Evolutionary conservation across 2,888 invertebrate species (phyloP), one percentile per base, ranked within the genome.

Genomic region (Plebejus anna): DNA sequence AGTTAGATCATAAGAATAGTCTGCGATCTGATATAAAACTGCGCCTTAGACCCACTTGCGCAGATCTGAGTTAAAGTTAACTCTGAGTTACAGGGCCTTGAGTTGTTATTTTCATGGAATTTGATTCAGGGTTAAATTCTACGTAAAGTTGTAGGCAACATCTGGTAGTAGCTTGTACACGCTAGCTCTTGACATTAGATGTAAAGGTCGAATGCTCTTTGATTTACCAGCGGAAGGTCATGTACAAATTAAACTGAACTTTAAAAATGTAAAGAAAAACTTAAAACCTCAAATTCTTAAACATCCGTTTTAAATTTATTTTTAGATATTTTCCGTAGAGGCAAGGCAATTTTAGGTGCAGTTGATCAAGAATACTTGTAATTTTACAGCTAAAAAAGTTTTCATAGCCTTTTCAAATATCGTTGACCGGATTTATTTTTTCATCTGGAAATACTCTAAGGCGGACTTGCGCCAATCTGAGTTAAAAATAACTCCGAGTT

Each of bases 361-460:
- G n/a, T 36, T 36, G 66, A 70, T 70, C 70, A 42, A 70, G 70
- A 42, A 70, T 70, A 38, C 42, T 70, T 38, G 71, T 71, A 71
- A 42, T 42, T 71, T 71, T 71, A 71, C 71, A 71, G 71, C 42
- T 71, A 13, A 71, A 66, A 70, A 42, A 42, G 42, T 42, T 71
- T 42, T 71, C 42, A 71, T 42, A 42, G 71, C 22, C 42, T 71
- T 71, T 71, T 66, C 32, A 22, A 42, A 42, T 71, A 71, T 71
- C n/a, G 71, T 42, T 71, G 71, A 71, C 42, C 42, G 71, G 16
- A 36, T 66, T 66, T 66, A 42, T n/a, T n/a, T 71, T 71, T 71
- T 22, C 42, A 71, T 71, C 22, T 3, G 70, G 70, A 16, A 38
- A 70, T n/a, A 38, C 32, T 36, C 66, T 66, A 70, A 70, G 22